These are phyloP conservation scores for Blennius ocellaris DNA, from an alignment of 2,113 vertebrate genomes.

Conservation along the genomic window DNA sequence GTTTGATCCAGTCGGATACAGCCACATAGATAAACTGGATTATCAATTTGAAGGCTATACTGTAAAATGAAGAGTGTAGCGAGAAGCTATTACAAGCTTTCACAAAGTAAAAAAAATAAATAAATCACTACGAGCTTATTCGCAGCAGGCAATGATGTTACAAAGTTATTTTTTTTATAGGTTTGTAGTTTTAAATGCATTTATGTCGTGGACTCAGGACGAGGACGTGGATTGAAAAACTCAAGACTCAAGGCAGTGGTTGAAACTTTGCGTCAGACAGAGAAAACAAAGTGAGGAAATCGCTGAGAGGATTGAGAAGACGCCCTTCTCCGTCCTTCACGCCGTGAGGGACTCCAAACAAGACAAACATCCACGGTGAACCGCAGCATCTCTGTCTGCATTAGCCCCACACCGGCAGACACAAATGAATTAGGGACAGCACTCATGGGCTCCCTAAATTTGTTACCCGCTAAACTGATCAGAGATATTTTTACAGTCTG, in stretches of 20 bases:
- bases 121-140: not conserved
- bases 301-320: constrained; percentile 48
- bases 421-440: constrained; percentile 59
- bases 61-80: not conserved
- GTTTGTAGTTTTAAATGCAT: constrained; percentile 31
- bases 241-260: constrained; percentile 32
- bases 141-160: constrained; percentile 4
- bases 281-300: constrained; percentile 25
- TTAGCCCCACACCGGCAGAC: constrained; percentile 36
- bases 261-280: constrained; percentile 37
- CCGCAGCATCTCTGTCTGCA: constrained; percentile 48
- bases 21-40: not conserved
- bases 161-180: not conserved
- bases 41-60: not conserved
- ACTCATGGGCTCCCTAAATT: constrained; percentile 61
- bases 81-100: not conserved
- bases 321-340: constrained; percentile 66
- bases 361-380: constrained; percentile 64
- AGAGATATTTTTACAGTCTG: constrained; percentile 64
- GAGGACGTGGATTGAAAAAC: constrained; percentile 22
- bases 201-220: constrained; percentile 14
- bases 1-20: constrained; percentile 1
- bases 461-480: constrained; percentile 66
- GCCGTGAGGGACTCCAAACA: constrained; percentile 56
- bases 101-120: not conserved